Base-by-base conservation (phyloP, 1,140 invertebrate species). In the Drosophila murphyi region DNA sequence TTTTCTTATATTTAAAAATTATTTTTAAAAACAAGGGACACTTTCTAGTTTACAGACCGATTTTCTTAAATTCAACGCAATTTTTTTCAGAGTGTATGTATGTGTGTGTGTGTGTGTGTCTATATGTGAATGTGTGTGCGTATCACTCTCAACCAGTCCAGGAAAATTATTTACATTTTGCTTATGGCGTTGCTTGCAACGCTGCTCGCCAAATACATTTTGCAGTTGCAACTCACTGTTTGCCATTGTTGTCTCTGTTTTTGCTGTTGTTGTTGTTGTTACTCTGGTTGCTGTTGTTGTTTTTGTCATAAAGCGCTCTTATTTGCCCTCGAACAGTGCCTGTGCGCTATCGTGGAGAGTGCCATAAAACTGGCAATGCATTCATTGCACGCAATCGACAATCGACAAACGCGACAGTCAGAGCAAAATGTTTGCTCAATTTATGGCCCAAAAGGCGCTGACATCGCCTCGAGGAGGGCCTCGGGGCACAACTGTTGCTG, bases 141-240 rank as follows among this genome's bases (percentile, higher is more conserved):
- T 47, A 47, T 64, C 57, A 63, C 45, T 48, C 48, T 54, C 45
- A 45, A 29, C 67, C 37, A 35, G 62, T 43, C 32, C 12, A 56
- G 60, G 43, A 63, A 88, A 86, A 88, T 86, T 88, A 87, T 88
- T 87, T 88, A 87, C 83, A 88, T 87, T 87, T 88, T 83, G 83
- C 76, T 87, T 78, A 86, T 79, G 82, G 79, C 71, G 75, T 47
- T 62, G 48, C 57, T 70, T 57, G 59, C 48, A 29, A 41, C 52
- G n/a, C 34, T 7, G 37, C 39, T 57, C 55, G 55, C 55, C 10
- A 57, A 57, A 57, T 57, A 57, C 35, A 48, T 87, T 86, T 79
- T 79, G 75, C 78, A 87, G 60, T 69, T 86, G 64, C 56, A 39
- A 20, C 37, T 8, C 31, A 20, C 37, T 57, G 55, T 37, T 50